phyloP scores from a whole-genome alignment of 2,797 vertebrate species.

The Platyrinchus mystaceus region DNA sequence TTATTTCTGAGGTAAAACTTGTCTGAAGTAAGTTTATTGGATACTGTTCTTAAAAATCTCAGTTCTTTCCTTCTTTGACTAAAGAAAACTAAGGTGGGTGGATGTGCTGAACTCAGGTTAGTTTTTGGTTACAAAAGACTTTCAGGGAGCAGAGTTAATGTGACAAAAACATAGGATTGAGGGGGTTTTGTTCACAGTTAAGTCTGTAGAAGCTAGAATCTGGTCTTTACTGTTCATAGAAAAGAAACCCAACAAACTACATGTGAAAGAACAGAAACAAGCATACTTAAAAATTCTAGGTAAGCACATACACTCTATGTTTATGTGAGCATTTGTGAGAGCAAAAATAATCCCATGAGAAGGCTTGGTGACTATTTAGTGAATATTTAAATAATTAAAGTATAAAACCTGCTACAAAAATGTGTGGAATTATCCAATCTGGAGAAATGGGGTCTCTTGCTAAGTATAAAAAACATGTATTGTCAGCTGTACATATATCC shows the following conservation, averaged over 20 bases:
- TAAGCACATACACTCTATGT: background rate
- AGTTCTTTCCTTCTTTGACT: background rate
- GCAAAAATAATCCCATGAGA: background rate
- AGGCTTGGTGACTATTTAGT: background rate
- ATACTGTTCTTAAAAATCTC: background rate
- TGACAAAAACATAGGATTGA: background rate
- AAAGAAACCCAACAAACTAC: background rate
- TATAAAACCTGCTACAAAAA: background rate
- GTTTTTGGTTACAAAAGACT: background rate
- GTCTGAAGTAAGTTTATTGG: background rate
- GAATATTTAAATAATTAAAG: background rate
- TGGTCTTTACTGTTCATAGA: background rate
- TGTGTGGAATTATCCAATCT: background rate
- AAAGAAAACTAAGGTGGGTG: background rate
- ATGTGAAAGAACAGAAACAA: background rate
- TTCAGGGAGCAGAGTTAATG: background rate
- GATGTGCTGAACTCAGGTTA: background rate
- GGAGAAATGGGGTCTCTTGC: background rate
- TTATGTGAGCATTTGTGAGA: background rate
- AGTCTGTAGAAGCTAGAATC: background rate
- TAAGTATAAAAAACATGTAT: background rate
- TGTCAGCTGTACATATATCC: background rate
- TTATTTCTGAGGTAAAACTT: slow-evolving; percentile 6
- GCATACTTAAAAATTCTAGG: background rate
- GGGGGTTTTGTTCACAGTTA: background rate